These are phyloP conservation scores for Pangasianodon gigas DNA, from an alignment of 2,113 vertebrate species.

Conservation along the genomic window DNA sequence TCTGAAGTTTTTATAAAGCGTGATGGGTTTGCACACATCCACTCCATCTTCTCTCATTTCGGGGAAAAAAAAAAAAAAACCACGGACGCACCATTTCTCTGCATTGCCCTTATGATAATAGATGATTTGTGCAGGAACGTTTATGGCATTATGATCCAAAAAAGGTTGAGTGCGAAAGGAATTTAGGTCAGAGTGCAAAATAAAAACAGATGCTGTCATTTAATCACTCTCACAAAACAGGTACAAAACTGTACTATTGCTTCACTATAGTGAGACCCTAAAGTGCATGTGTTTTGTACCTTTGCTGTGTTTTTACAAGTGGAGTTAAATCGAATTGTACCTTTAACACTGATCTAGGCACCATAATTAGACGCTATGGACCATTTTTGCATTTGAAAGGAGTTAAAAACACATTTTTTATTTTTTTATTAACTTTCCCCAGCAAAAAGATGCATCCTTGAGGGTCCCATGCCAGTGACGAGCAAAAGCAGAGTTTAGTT, in stretches of 20 bases:
- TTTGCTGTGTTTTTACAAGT: background rate
- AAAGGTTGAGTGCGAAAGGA: background rate
- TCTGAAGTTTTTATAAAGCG: background rate
- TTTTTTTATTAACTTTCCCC: background rate
- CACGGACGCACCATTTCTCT: too few relatives aligned
- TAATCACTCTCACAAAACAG: background rate
- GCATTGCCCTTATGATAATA: conserved; percentile 4
- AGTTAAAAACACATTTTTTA: background rate
- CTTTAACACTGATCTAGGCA: background rate
- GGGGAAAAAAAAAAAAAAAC: background rate
- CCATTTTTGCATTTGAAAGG: background rate
- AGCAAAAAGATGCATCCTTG: background rate
- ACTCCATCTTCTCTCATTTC: background rate
- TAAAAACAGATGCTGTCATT: background rate
- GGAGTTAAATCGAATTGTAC: background rate
- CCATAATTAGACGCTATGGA: background rate
- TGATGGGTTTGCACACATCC: background rate
- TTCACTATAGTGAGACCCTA: background rate
- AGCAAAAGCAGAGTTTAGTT: background rate
- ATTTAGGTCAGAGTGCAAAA: background rate
- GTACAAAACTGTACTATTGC: background rate
- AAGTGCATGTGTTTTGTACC: background rate
- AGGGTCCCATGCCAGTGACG: background rate
- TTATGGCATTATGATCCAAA: background rate
- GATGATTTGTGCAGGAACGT: conserved; percentile 1